Base-by-base conservation (phyloP, 2,113 vertebrate genomes). In the Eurystomus gularis region DNA sequence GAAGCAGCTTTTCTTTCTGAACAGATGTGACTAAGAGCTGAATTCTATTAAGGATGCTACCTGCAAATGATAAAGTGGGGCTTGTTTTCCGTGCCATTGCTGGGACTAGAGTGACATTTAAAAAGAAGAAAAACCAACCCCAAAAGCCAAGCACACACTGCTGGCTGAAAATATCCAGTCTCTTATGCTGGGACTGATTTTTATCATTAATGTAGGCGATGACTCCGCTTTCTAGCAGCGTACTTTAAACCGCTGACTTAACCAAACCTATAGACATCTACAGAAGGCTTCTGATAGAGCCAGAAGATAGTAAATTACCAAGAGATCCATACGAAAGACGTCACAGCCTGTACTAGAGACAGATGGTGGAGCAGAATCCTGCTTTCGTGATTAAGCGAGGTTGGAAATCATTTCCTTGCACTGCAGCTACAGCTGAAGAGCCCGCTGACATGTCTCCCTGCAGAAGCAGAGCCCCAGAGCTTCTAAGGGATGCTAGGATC, bases 371-470 rank as follows among this genome's bases (percentile, higher is more conserved):
- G 29, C 46, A 66, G 71, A 77, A 85, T 88, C 68, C 83, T 58
- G 17, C 65, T 73, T 86, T 51, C 87, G 90, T 78, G 89, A 86
- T 95, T 60, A 70, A 61, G 72, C n/a, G 52, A 64, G 71, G 24
- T 40, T 90, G 37, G 77, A 61, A 66, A 35, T 78, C 3, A 71
- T 90, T 88, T 70, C 57, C 55, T 73, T 29, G 46, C 31, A 3
- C 46, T 37, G 79, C 48, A 31, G 58, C 72, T 25, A 6, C 52
- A 44, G 37, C 18, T 28, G 4, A 33, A 55, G 71, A 26, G n/a
- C 35, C 58, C 0, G 0, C 13, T 26, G 31, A 11, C 24, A 3
- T 19, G 12, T 28, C 49, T 85, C 60, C 57, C 40, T 17, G 52
- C 5, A 3, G 35, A 26, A 78, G 20, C 57, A 39, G 17, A 26